These are phyloP conservation scores for Marmota flaviventris DNA, from an alignment of 2,113 vertebrate genomes.

Conservation along the genomic window DNA sequence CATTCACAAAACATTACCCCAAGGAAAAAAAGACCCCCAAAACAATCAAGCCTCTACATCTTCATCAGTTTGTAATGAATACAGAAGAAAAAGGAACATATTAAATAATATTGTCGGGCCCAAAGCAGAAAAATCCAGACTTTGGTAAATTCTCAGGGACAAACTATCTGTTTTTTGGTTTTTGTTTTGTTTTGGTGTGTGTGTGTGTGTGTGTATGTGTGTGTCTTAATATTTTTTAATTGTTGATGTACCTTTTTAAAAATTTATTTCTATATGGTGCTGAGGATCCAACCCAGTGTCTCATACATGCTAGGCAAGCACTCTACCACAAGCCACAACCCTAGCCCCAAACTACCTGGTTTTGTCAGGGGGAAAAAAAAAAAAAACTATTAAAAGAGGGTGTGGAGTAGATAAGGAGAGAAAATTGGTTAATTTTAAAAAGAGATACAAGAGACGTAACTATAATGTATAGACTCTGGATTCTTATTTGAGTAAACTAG, in stretches of 20 bases:
- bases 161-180: background rate
- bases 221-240: too few relatives aligned
- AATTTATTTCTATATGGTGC: too few relatives aligned
- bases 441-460: background rate
- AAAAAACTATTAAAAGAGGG: background rate
- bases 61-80: background rate
- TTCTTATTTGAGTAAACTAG: constrained; percentile 22
- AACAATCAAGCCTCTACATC: background rate
- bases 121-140: constrained; percentile 1
- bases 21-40: background rate
- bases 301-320: too few relatives aligned
- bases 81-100: background rate
- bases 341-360: background rate
- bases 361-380: background rate
- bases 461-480: background rate
- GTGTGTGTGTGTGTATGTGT: too few relatives aligned
- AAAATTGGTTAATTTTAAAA: background rate
- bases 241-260: too few relatives aligned
- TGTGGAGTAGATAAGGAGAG: background rate
- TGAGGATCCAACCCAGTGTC: too few relatives aligned
- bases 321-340: too few relatives aligned
- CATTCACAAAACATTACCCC: background rate
- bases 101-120: background rate
- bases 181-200: too few relatives aligned
- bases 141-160: background rate